Evolutionary conservation across 2,888 invertebrate species (phyloP), one percentile per base, ranked within the genome.

Genomic region (Coelinius sp.): DNA sequence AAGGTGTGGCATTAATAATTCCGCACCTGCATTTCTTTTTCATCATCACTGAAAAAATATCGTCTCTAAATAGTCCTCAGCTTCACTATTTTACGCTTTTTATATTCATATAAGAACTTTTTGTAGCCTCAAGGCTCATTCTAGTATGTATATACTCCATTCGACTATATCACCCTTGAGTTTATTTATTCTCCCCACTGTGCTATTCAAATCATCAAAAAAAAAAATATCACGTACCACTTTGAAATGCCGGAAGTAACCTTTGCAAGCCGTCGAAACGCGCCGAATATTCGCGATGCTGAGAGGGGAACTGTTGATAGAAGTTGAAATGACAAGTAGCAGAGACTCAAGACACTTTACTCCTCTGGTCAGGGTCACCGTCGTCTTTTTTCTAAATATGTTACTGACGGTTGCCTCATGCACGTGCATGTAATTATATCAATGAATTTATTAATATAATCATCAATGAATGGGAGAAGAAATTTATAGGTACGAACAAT

Each of bases 1-100:
- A 74, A 77, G 80, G 79, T 71, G 80, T 75, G 80, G 77, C 73
- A 25, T 74, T 53, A 74, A 74, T 77, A 22, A 77, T 78, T 75
- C 77, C 77, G 79, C 76, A 78, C 78, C 79, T 81, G 79, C 75
- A 25, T 25, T 25, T 25, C 14, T 7, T 14, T 25, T 25, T 4
- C 25, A 24, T 52, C 52, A 52, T 52, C 52, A 25, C 22, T 12
- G 52, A 8, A 22, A 20, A 25, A n/a, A 1, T 10, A 52, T 52
- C 22, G 52, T 24, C 24, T n/a, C 25, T 5, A 7, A 52, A 52
- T 5, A 10, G 12, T 1, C 38, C 3, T 38, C 38, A 38, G n/a
- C n/a, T n/a, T n/a, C n/a, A n/a, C n/a, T n/a, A n/a, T n/a, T n/a
- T n/a, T n/a, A n/a, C n/a, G n/a, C n/a, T n/a, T n/a, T n/a, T n/a